Percentiles rank a stretch among this genome's conserved stretches.
Evolutionary conservation across 2,113 vertebrate genomes (phyloP).

Genomic region (Nesogale talazaci): DNA sequence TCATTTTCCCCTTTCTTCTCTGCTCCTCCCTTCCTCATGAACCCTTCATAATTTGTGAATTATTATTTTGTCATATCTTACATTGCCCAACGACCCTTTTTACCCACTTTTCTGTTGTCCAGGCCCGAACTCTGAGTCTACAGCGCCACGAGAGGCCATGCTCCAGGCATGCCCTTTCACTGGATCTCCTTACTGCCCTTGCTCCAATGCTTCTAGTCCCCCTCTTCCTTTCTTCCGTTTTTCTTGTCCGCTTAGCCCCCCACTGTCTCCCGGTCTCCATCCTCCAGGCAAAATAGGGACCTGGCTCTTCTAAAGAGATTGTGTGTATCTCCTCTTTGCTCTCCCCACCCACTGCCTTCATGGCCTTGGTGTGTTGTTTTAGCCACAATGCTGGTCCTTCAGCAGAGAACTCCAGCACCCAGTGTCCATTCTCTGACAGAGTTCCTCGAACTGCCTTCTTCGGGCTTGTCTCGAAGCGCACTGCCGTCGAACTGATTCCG

Average conservation of each 20-base stretch:
- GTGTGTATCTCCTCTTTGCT: neutral
- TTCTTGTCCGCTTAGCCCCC: conserved; percentile 8
- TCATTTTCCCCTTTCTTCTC: no score
- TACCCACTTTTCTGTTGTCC: no score
- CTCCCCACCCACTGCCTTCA: neutral
- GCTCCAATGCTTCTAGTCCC: neutral
- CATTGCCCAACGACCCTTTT: no score
- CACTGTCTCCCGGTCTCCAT: neutral
- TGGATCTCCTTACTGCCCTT: neutral
- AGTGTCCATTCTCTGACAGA: neutral
- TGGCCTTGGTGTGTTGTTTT: neutral
- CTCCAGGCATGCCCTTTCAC: neutral
- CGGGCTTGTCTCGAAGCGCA: neutral
- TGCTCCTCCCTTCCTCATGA: no score
- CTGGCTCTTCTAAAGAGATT: conserved; percentile 8
- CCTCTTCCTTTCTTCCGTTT: neutral
- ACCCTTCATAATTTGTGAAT: no score
- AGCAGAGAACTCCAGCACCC: neutral
- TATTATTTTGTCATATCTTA: no score
- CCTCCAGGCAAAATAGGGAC: conserved; percentile 3
- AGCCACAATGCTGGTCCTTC: neutral
- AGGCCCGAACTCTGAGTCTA: neutral
- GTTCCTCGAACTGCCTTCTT: conserved; percentile 28
- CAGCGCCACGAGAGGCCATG: neutral
- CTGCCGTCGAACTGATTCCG: no score